phyloP scores from a whole-genome alignment of 1,140 invertebrate genomes.

The Drosophila willistoni region DNA sequence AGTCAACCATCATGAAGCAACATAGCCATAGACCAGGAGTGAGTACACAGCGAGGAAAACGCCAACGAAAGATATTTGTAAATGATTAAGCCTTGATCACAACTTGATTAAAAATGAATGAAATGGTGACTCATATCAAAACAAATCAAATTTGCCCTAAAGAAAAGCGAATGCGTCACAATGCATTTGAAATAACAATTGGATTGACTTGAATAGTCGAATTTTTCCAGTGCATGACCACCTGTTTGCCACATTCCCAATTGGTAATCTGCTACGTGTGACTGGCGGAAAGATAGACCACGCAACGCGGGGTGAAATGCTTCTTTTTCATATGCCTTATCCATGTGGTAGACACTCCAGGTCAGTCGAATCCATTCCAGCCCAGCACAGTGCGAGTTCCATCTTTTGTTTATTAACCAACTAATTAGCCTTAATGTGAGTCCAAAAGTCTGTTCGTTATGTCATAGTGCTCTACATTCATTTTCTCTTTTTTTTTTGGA shows the following conservation, averaged over 20 bases:
- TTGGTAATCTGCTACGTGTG: not conserved
- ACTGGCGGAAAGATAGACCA: conserved; percentile 7
- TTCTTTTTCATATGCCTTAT: conserved; percentile 23
- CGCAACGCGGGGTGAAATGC: conserved; percentile 21
- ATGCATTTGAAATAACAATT: too few species aligned
- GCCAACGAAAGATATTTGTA: not conserved
- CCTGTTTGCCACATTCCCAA: not conserved
- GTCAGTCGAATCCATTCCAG: not conserved
- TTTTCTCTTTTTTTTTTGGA: conserved; percentile 39
- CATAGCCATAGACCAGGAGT: not conserved
- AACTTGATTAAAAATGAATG: not conserved
- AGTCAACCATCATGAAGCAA: conserved; percentile 28
- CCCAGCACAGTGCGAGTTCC: conserved; percentile 8
- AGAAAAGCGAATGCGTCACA: too few species aligned
- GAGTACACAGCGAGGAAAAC: conserved; percentile 4
- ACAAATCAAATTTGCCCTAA: too few species aligned
- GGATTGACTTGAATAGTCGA: not conserved
- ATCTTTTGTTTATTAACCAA: conserved; percentile 60
- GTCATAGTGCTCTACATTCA: conserved; percentile 34
- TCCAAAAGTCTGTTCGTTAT: conserved; percentile 50
- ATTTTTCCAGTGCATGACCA: not conserved
- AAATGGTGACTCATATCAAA: too few species aligned
- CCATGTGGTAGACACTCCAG: too few species aligned
- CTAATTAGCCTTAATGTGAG: conserved; percentile 67
- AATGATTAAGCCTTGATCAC: not conserved